Conservation (phyloP, 2,797 vertebrate species). For the Ara ararauna region DNA sequence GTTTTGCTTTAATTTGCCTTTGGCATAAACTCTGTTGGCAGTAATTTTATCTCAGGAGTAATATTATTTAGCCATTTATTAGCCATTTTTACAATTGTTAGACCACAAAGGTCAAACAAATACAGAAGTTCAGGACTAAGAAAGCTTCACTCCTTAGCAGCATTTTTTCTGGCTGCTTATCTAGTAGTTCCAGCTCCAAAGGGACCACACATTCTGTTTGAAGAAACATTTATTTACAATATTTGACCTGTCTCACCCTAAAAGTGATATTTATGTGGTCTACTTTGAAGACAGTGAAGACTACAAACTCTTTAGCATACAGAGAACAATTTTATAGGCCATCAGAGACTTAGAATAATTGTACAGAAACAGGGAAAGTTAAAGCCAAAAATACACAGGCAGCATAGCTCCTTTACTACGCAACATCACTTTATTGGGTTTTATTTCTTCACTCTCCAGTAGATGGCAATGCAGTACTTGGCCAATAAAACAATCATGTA, state of each 20-base stretch:
- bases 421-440: background rate
- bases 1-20: background rate
- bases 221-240: background rate
- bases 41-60: background rate
- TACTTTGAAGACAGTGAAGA: background rate
- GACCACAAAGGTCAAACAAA: background rate
- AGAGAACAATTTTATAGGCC: background rate
- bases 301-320: background rate
- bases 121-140: background rate
- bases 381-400: background rate
- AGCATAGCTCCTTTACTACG: background rate
- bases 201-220: background rate
- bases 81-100: background rate
- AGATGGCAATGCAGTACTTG: slow-evolving; percentile 67
- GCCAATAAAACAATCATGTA: background rate
- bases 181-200: background rate
- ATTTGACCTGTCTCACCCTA: background rate
- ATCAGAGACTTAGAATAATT: background rate
- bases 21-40: background rate
- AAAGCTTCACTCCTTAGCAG: background rate
- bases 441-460: slow-evolving; percentile 52
- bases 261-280: background rate
- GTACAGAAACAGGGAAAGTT: background rate
- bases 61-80: background rate
- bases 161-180: background rate